Evolutionary conservation across 2,888 invertebrate genomes (phyloP).

Genomic region (Philaethria dido): DNA sequence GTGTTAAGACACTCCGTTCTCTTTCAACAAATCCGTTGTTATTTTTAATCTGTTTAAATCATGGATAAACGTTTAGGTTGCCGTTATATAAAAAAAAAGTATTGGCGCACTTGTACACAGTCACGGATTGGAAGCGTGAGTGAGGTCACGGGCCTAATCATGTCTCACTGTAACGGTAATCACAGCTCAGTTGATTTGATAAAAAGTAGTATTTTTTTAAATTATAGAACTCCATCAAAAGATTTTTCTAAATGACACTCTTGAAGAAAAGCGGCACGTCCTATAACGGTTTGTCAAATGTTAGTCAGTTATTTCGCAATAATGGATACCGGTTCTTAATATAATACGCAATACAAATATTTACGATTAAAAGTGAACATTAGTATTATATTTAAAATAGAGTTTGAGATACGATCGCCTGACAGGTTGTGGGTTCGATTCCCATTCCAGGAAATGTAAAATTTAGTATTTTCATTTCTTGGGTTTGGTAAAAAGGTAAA

Average conservation of each 20-base stretch:
- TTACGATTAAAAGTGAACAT: too few species aligned
- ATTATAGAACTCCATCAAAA: not conserved
- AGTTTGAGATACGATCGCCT: too few species aligned
- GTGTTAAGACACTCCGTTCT: too few species aligned
- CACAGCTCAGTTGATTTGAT: slow-evolving; percentile 6
- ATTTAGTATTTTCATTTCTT: too few species aligned
- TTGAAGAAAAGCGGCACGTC: slow-evolving; percentile 15
- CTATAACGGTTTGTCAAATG: not conserved
- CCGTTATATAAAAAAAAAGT: slow-evolving; percentile 25
- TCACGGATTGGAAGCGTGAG: slow-evolving; percentile 30
- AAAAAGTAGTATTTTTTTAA: slow-evolving; percentile 13
- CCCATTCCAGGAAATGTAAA: too few species aligned
- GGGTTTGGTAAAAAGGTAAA: too few species aligned
- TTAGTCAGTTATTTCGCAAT: not conserved
- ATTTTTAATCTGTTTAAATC: slow-evolving; percentile 13
- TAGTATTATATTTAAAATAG: too few species aligned
- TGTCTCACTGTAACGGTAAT: slow-evolving; percentile 17
- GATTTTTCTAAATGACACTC: slow-evolving; percentile 14
- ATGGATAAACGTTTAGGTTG: slow-evolving; percentile 11
- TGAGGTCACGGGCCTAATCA: slow-evolving; percentile 27
- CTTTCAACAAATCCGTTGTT: too few species aligned
- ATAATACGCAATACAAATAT: not conserved
- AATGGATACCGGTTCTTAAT: not conserved
- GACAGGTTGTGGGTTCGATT: too few species aligned
- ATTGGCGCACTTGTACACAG: slow-evolving; percentile 24